A percentile compares a stretch with the other conserved stretches of the same genome.
These are phyloP conservation scores for Psilanteris sp. DNA, from an alignment of 1,140 invertebrate species.

Conservation along the genomic window DNA sequence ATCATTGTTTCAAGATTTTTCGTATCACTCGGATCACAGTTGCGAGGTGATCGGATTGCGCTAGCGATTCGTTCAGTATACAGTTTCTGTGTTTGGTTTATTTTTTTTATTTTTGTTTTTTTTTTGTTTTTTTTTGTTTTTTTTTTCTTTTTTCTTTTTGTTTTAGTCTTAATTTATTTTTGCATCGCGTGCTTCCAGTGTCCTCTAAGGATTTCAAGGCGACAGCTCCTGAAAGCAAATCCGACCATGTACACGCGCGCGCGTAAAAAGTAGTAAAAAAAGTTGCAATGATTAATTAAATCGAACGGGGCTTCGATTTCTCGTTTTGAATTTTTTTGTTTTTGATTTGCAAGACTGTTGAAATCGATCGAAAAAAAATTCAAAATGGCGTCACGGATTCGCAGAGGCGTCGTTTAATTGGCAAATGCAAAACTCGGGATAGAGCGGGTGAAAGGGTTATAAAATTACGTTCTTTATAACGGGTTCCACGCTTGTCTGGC, in stretches of 20 bases:
- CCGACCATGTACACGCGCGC: slow-evolving; percentile 72
- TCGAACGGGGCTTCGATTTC: too few relatives aligned
- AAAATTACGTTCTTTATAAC: slow-evolving; percentile 32
- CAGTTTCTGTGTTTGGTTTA: slow-evolving; percentile 48
- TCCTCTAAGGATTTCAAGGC: slow-evolving; percentile 78
- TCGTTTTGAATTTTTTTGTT: too few relatives aligned
- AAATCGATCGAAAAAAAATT: too few relatives aligned
- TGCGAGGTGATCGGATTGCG: slow-evolving; percentile 78
- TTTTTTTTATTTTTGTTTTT: slow-evolving; percentile 38
- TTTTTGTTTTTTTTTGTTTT: slow-evolving; percentile 34
- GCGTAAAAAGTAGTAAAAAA: slow-evolving; percentile 44
- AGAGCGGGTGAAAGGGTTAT: slow-evolving; percentile 21
- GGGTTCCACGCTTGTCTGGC: slow-evolving; percentile 26
- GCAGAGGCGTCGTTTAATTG: slow-evolving; percentile 42
- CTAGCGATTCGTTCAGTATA: slow-evolving; percentile 71
- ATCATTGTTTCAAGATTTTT: slow-evolving; percentile 57
- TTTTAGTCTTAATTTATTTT: too few relatives aligned
- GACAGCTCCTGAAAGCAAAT: slow-evolving; percentile 81
- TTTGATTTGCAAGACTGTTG: not conserved
- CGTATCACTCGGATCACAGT: slow-evolving; percentile 80
- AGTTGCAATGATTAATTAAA: too few relatives aligned
- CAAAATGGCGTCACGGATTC: too few relatives aligned
- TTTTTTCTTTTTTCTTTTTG: slow-evolving; percentile 46
- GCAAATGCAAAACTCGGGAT: slow-evolving; percentile 19
- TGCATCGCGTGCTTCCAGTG: slow-evolving; percentile 68